Conservation (phyloP, 2,888 invertebrate genomes). For the Aethes cnicana region DNA sequence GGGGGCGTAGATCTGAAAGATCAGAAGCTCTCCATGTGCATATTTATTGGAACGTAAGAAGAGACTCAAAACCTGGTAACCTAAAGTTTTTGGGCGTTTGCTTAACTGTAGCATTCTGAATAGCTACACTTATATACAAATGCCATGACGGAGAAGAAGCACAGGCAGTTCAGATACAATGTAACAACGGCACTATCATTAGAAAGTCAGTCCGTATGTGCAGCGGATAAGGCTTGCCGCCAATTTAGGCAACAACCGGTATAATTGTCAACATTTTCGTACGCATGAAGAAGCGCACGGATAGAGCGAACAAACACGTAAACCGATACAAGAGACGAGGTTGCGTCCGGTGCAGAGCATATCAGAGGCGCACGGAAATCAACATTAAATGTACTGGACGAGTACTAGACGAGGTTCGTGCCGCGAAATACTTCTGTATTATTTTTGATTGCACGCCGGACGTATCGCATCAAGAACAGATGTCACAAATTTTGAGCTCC, state of each 20-base stretch:
- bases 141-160: conserved; percentile 1
- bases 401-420: no score
- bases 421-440: no score
- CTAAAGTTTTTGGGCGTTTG: conserved; percentile 30
- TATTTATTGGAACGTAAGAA: conserved; percentile 32
- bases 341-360: conserved; percentile 23
- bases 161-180: conserved; percentile 3
- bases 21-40: conserved; percentile 31
- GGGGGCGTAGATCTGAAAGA: conserved; percentile 32
- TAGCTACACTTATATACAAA: conserved; percentile 10
- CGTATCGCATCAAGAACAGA: no score
- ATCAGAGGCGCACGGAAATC: conserved; percentile 2
- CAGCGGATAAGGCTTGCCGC: conserved; percentile 18
- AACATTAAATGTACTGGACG: conserved; percentile 15
- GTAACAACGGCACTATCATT: conserved; percentile 13
- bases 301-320: conserved; percentile 12
- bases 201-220: conserved; percentile 6
- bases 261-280: conserved; percentile 20
- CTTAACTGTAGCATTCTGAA: conserved; percentile 28
- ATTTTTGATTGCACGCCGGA: no score
- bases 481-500: no score
- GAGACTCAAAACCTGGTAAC: conserved; percentile 33
- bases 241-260: conserved; percentile 14
- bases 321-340: conserved; percentile 18
- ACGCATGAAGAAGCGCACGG: conserved; percentile 8